Evolutionary conservation across 2,113 vertebrate species (phyloP).

Genomic region (Austrofundulus limnaeus): DNA sequence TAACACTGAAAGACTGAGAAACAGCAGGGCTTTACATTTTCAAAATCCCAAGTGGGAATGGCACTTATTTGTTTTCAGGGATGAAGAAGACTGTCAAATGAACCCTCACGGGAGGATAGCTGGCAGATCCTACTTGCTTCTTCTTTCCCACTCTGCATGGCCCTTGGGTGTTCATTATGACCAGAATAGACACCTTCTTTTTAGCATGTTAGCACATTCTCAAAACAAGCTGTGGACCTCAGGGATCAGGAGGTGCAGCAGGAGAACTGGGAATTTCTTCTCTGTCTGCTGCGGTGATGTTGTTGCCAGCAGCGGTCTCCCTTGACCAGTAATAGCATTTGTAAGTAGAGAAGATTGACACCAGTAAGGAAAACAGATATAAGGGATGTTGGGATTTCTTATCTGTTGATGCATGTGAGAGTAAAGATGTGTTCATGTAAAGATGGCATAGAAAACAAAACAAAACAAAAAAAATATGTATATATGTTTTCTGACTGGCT

Average conservation of each 20-base stretch:
- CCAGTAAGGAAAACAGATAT: conserved; percentile 41
- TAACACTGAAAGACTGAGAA: conserved; percentile 38
- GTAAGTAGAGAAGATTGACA: conserved; percentile 59
- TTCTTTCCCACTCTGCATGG: conserved; percentile 44
- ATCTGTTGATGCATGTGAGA: conserved; percentile 16
- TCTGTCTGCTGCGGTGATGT: conserved; percentile 45
- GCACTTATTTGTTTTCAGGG: conserved; percentile 74
- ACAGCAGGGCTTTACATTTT: conserved; percentile 51
- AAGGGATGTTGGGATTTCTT: conserved; percentile 39
- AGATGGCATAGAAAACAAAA: conserved; percentile 9
- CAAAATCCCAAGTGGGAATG: conserved; percentile 56
- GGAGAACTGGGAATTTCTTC: conserved; percentile 57
- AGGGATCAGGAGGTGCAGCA: conserved; percentile 50
- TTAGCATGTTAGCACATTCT: conserved; percentile 71
- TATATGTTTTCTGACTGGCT: not conserved
- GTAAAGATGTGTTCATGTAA: conserved; percentile 10
- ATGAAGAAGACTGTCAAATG: conserved; percentile 75
- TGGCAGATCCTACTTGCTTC: conserved; percentile 32
- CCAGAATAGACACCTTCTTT: conserved; percentile 77
- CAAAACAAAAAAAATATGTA: too few species aligned
- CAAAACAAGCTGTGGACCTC: conserved; percentile 65
- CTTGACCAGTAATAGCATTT: conserved; percentile 58
- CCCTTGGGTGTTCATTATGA: conserved; percentile 78
- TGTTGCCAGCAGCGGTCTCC: conserved; percentile 67
- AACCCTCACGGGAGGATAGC: conserved; percentile 63